Base-by-base conservation (phyloP, 2,113 vertebrate species). In the Anhinga anhinga region DNA sequence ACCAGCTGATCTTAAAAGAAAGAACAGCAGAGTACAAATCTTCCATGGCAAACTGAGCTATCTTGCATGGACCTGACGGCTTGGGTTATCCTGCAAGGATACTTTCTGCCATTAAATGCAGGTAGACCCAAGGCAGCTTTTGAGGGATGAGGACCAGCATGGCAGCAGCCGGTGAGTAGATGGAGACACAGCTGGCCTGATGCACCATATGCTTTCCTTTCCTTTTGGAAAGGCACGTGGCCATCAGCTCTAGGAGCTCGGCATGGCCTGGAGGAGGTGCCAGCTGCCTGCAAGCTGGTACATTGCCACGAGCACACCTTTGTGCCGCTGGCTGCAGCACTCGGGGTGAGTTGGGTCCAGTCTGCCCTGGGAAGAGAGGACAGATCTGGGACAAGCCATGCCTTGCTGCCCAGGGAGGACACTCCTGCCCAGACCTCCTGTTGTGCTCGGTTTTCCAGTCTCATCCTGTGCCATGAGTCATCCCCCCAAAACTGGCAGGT, bases 291-390 rank as follows among this genome's bases (percentile, higher is more conserved):
- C 52, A 23, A 52, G 34, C 21, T 2, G 4, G 15, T 20, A 26
- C 42, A 55, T 21, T 4, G 2, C 25, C 27, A 7, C 1, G 8
- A 42, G n/a, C 49, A 27, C 63, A 29, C 18, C 15, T 45, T 13
- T 29, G 53, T 44, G 61, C 32, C 7, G 4, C 70, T 15, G 36
- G 21, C 27, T 18, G 25, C 34, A 73, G 53, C 34, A 7, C 47
- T n/a, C 1, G 0, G 34, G 16, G 23, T 1, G 4, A 73, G 11
- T 45, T 30, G 22, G 32, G 42, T 23, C 50, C 8, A 0, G 9
- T 11, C 58, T 52, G 52, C 32, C 34, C 44, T 9, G 27, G 32
- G 65, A 71, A 73, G 47, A 73, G 13, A 53, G 59, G 29, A 52
- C 2, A 5, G 56, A 36, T 65, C n/a, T 10, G 4, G 58, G 40